Percentiles rank a stretch among this genome's conserved stretches.
Evolutionary conservation across 2,113 vertebrate species (phyloP).

Genomic region (Apaloderma vittatum): DNA sequence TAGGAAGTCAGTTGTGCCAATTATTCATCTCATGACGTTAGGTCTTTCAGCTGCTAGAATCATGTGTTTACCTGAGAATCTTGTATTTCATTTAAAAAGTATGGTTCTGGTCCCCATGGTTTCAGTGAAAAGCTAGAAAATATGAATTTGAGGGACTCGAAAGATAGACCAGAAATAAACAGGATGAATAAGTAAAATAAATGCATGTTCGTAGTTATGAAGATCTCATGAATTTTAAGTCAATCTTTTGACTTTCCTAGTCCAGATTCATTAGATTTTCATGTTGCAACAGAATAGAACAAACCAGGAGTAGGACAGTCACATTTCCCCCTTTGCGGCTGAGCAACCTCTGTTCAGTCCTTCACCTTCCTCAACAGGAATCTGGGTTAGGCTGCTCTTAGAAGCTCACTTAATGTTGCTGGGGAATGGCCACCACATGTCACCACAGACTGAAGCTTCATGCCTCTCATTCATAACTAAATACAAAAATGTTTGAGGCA

Average conservation of each 20-base stretch:
- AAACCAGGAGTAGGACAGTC: not conserved
- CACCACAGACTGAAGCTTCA: not conserved
- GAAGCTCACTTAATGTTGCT: not conserved
- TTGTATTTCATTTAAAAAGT: not conserved
- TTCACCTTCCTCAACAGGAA: not conserved
- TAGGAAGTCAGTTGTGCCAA: conserved; percentile 16
- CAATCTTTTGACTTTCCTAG: not conserved
- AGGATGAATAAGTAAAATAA: not conserved
- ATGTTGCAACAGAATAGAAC: not conserved
- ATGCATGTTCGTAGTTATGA: not conserved
- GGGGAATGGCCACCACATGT: not conserved
- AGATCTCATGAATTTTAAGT: not conserved
- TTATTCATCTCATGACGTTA: not conserved
- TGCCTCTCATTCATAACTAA: not conserved
- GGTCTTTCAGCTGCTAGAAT: not conserved
- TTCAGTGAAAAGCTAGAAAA: conserved; percentile 13
- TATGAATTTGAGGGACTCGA: not conserved
- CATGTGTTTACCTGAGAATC: conserved; percentile 19
- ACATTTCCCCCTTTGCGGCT: rapidly evolving
- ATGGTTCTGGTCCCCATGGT: not conserved
- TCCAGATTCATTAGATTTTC: not conserved
- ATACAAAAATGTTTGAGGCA: not conserved
- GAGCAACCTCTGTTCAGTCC: not conserved
- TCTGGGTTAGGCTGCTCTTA: not conserved
- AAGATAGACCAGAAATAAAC: not conserved